Percentiles rank a stretch among this genome's conserved stretches.
phyloP scores from a whole-genome alignment of 1,140 invertebrate genomes.

The Musca domestica region DNA sequence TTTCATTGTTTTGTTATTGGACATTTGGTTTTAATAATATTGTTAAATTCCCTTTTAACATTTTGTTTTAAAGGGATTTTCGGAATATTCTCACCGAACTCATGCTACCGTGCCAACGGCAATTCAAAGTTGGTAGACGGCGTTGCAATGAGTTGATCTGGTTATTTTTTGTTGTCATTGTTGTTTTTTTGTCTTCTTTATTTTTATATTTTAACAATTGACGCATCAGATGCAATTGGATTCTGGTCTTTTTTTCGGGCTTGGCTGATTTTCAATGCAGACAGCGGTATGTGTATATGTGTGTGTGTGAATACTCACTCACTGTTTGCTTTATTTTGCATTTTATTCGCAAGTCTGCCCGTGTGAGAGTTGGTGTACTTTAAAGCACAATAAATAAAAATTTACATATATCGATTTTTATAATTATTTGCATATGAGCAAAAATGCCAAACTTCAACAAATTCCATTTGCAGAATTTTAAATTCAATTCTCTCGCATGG shows the following conservation, averaged over 20 bases:
- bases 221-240: not conserved
- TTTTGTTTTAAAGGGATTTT: slow-evolving; percentile 8
- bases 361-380: too few species aligned
- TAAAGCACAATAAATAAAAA: not conserved
- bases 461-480: too few species aligned
- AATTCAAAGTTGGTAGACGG: slow-evolving; percentile 3
- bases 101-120: too few species aligned
- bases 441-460: not conserved
- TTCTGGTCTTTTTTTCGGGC: too few species aligned
- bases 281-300: not conserved
- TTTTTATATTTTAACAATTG: not conserved
- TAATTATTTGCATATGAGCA: slow-evolving; percentile 20
- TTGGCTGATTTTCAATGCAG: too few species aligned
- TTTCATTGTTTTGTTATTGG: too few species aligned
- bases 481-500: too few species aligned
- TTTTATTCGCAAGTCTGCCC: too few species aligned
- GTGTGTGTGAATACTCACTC: not conserved
- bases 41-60: slow-evolving; percentile 13
- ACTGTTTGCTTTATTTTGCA: too few species aligned
- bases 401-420: slow-evolving; percentile 21
- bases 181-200: not conserved
- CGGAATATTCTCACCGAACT: too few species aligned
- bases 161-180: not conserved
- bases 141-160: slow-evolving; percentile 1
- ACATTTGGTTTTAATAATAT: slow-evolving; percentile 1